Base-by-base conservation (phyloP, 2,797 vertebrate genomes). In the Gobionotothen gibberifrons region DNA sequence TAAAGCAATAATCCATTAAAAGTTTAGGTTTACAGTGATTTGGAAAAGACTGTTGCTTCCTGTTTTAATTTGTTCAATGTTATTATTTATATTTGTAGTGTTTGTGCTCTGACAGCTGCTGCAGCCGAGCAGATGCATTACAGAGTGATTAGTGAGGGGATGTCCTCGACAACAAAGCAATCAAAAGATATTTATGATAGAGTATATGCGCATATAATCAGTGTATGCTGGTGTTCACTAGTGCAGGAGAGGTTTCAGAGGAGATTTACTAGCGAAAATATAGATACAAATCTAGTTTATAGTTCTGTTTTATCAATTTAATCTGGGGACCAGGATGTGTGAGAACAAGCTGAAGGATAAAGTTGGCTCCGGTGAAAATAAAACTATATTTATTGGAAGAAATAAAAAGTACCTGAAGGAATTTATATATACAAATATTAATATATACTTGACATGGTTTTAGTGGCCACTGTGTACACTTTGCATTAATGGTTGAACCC, bases 1-100 rank as follows among this genome's bases (percentile, higher is more conserved):
- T 42, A 60, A 67, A 83, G 78, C 81, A 89, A 77, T 64, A 78
- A 77, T n/a, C 5, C 19, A 40, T 32, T 59, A 52, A 19, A 62
- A 19, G 32, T 61, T 63, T 40, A 32, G 13, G 16, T 70, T 51
- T 36, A 48, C 5, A 44, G 10, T 0, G 2, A 56, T 48, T 74
- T 51, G 1, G 29, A 29, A 6, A 40, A 14, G 5, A 40, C n/a
- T 9, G 14, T 36, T 22, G 4, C 29, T 36, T 47, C 15, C 21
- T 22, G 17, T 26, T 72, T 44, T 53, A 40, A 43, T 57, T 11
- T 64, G 9, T 63, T 63, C 42, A 39, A 32, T 54, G 62, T 19
- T 59, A 78, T 71, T 73, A 61, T 82, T 72, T 66, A 36, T 58
- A 39, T 54, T 64, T 46, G 73, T 36, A 52, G 66, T 36, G 26